Conservation (phyloP, 2,797 vertebrate species). For the Tapirus indicus region DNA sequence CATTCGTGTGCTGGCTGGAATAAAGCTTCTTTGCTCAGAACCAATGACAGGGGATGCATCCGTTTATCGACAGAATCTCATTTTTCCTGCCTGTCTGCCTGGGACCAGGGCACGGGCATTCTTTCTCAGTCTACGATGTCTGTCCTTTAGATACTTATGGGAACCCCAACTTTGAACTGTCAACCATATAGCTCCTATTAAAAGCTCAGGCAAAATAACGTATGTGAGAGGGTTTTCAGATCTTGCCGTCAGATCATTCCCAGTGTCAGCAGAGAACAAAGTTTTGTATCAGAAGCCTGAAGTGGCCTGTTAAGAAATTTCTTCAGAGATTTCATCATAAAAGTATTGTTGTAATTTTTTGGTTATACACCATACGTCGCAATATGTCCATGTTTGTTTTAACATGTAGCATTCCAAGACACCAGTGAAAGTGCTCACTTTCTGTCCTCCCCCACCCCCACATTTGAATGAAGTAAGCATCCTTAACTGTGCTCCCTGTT, state of each 20-base stretch:
- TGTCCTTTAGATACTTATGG: not conserved
- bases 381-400: not conserved
- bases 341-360: not conserved
- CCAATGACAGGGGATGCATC: not conserved
- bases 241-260: not conserved
- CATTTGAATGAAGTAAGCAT: not conserved
- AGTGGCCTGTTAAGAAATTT: not conserved
- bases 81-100: not conserved
- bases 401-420: not conserved
- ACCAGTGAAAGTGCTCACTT: not conserved
- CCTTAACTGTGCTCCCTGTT: not conserved
- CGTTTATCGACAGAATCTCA: not conserved
- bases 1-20: not conserved
- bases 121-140: not conserved
- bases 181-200: not conserved
- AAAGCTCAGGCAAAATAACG: not conserved
- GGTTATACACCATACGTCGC: not conserved
- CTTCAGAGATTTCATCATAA: conserved; percentile 38
- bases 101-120: not conserved
- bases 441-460: not conserved
- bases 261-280: not conserved
- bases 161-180: not conserved
- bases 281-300: not conserved
- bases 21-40: not conserved
- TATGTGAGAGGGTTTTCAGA: not conserved